Evolutionary conservation across 2,797 vertebrate genomes (phyloP).

Genomic region (Muscicapa comitata): DNA sequence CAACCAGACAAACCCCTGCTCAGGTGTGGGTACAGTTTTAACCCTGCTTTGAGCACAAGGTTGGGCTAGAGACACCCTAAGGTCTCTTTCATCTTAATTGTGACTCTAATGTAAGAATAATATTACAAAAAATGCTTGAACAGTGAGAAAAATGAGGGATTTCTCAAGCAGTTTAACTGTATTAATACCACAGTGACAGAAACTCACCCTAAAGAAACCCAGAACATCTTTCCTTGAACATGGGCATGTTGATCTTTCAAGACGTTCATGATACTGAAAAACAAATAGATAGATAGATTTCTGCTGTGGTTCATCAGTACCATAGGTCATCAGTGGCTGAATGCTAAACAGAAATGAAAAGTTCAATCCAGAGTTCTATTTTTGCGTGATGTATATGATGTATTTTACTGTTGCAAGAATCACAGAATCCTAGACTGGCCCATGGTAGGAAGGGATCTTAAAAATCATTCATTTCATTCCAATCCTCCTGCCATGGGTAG

Average conservation of each 20-base stretch:
- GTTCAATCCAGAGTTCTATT: background rate
- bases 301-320: background rate
- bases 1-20: background rate
- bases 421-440: background rate
- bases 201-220: background rate
- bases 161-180: background rate
- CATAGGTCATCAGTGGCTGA: background rate
- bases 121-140: background rate
- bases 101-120: background rate
- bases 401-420: background rate
- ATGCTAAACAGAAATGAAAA: background rate
- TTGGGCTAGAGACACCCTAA: background rate
- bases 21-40: background rate
- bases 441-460: background rate
- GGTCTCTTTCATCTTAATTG: background rate
- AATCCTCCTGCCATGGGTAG: background rate
- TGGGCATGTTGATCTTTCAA: accelerated
- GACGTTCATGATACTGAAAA: background rate
- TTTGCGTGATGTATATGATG: background rate
- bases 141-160: background rate
- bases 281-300: background rate
- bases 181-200: background rate
- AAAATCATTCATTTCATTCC: background rate
- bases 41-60: background rate
- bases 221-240: background rate